Evolutionary conservation across 2,113 vertebrate genomes (phyloP), one percentile per base, ranked within the genome.

Genomic region (Oryzias celebensis): DNA sequence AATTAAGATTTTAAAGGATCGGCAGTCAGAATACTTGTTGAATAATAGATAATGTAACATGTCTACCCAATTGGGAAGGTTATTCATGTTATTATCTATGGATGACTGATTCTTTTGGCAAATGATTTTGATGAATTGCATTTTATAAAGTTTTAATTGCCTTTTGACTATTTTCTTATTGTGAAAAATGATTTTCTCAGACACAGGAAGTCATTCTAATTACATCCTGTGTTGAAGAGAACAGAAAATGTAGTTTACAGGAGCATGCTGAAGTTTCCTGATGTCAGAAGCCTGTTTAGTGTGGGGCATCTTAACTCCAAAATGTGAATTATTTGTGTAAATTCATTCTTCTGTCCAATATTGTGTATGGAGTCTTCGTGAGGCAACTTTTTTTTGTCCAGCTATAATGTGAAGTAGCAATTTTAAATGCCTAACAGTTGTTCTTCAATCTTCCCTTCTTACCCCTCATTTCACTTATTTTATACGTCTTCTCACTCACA

Each of bases 401-500:
- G 62, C 68, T 74, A 52, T 62, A 22, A 52, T 55, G 68, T 36
- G 62, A 76, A 83, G 77, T 74, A 75, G 56, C 63, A 79, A 63
- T 57, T 57, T 41, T 61, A 58, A 77, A 80, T 74, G 68, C 62
- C 42, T 63, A 13, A 60, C 71, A 70, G 77, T 75, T 62, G 51
- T 65, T 62, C 65, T 72, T 56, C 55, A 44, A n/a, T 83, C 77
- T 60, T 71, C 77, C 70, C 54, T 59, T 67, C 79, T 82, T 81
- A 85, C 79, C 85, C 83, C 82, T 87, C 81, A 86, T 90, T 90
- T 89, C 73, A 83, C 86, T 82, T 85, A 72, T 80, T 88, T 83
- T 82, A 67, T 82, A 81, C 77, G 84, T 78, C 81, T 87, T 88
- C 71, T 83, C 78, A 73, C 82, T 88, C 86, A 87, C 83, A 85